Conservation (phyloP, 2,113 vertebrate genomes). For the Nansenia antarctica region DNA sequence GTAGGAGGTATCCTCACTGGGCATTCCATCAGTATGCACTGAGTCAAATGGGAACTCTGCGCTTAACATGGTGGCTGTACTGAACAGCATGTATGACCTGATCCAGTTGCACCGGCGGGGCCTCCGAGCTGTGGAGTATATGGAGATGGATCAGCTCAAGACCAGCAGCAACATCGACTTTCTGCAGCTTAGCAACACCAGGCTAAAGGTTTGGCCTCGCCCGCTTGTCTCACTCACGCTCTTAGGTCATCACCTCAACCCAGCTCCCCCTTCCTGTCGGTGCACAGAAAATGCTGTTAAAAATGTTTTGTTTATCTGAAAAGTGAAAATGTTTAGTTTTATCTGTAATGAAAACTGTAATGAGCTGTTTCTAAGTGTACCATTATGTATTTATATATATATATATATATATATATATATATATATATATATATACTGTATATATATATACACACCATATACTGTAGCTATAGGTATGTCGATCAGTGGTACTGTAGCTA, state of each 20-base stretch:
- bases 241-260: background rate
- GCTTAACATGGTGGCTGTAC: constrained; percentile 80
- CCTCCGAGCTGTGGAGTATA: constrained; percentile 84
- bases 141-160: constrained; percentile 89
- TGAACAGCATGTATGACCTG: constrained; percentile 91
- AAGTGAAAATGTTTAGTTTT: too few relatives aligned
- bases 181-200: constrained; percentile 83
- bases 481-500: background rate
- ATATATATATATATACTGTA: too few relatives aligned
- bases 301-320: too few relatives aligned
- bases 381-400: too few relatives aligned
- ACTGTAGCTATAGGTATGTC: background rate
- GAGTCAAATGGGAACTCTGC: constrained; percentile 70
- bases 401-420: too few relatives aligned
- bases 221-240: background rate
- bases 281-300: background rate
- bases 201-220: constrained; percentile 79
- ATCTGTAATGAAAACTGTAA: too few relatives aligned
- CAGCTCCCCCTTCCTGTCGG: background rate
- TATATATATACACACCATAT: background rate
- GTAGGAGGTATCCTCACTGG: constrained; percentile 87
- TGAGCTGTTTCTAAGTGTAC: too few relatives aligned
- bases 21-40: constrained; percentile 83
- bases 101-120: constrained; percentile 84
- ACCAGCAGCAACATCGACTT: constrained; percentile 84